These are phyloP conservation scores for Drosophila sucinea DNA, from an alignment of 1,140 invertebrate genomes.

Conservation along the genomic window DNA sequence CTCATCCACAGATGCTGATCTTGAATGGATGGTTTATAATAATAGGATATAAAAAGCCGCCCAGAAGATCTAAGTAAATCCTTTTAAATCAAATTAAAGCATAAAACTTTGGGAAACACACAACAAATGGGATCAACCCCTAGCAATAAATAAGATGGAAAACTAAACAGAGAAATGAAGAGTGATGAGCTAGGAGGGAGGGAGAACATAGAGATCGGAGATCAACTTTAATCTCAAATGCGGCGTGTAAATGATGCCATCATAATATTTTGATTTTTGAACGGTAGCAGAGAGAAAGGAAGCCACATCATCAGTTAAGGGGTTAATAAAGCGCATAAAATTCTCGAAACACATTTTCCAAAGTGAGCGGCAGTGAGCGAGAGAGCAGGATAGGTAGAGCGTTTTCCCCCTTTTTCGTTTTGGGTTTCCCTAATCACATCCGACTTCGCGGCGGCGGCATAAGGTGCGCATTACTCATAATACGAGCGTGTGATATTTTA, in stretches of 20 bases:
- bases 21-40: not conserved
- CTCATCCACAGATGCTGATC: not conserved
- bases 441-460: constrained; percentile 77
- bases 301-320: constrained; percentile 69
- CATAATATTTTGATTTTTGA: constrained; percentile 79
- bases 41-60: constrained; percentile 19
- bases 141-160: constrained; percentile 20
- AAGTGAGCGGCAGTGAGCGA: not conserved
- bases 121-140: constrained; percentile 39
- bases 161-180: constrained; percentile 3
- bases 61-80: not conserved
- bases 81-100: constrained; percentile 64
- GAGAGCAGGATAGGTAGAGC: not conserved
- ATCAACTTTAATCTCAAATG: constrained; percentile 74
- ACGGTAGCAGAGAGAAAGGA: constrained; percentile 26
- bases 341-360: constrained; percentile 42
- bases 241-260: constrained; percentile 82
- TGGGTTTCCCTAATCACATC: constrained; percentile 59
- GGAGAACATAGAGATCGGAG: constrained; percentile 35
- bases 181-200: not conserved
- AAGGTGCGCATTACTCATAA: constrained; percentile 82
- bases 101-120: constrained; percentile 46
- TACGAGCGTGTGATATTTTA: constrained; percentile 67
- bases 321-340: constrained; percentile 73
- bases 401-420: constrained; percentile 4